Conservation (phyloP, 2,888 invertebrate genomes). For the Iselma pallidipennis region DNA sequence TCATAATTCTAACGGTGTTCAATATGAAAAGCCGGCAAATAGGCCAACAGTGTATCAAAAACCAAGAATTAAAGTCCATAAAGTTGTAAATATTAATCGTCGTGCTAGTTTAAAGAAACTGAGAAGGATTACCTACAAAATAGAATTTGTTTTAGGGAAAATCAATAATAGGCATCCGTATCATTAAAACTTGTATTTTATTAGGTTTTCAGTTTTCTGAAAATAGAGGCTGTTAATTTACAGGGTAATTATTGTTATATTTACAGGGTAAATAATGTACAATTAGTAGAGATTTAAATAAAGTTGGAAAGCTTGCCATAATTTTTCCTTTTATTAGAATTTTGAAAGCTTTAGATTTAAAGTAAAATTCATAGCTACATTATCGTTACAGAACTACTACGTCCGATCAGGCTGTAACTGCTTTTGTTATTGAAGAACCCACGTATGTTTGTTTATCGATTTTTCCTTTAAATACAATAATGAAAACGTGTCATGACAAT, state of each 20-base stretch:
- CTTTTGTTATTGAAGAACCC: too few species aligned
- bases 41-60: background rate
- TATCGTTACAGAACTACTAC: too few species aligned
- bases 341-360: too few species aligned
- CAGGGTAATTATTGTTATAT: background rate
- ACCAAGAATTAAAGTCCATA: background rate
- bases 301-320: too few species aligned
- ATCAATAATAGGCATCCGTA: background rate
- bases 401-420: too few species aligned
- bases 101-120: slow-evolving; percentile 16
- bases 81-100: too few species aligned
- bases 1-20: slow-evolving; percentile 16
- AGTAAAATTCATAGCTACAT: too few species aligned
- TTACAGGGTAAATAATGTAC: background rate
- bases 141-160: slow-evolving; percentile 12
- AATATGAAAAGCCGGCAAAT: background rate
- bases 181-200: too few species aligned
- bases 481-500: background rate
- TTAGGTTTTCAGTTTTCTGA: too few species aligned
- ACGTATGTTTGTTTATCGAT: too few species aligned
- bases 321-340: too few species aligned
- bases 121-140: slow-evolving; percentile 9
- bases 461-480: background rate
- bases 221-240: too few species aligned
- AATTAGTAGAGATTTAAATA: background rate